Percentiles rank a stretch among this genome's conserved stretches.
Evolutionary conservation across 2,113 vertebrate genomes (phyloP).

Genomic region (Erythrocebus patas): DNA sequence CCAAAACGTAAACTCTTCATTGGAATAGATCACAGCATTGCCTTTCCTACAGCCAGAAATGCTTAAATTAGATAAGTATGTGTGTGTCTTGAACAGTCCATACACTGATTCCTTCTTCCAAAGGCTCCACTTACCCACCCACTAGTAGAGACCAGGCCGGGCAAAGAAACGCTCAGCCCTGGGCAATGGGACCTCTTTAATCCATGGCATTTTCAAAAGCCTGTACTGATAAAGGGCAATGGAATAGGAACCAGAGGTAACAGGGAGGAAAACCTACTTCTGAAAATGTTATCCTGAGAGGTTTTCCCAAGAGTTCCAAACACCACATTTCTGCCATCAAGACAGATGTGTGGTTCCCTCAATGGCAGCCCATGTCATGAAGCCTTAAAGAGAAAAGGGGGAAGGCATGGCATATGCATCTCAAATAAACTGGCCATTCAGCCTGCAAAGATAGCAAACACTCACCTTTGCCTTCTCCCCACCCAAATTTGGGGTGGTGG

Average conservation of each 20-base stretch:
- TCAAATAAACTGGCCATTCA: neutral
- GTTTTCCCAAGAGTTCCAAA: neutral
- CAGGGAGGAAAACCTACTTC: too few species aligned
- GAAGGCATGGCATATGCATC: neutral
- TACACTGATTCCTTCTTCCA: neutral
- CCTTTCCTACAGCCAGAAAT: neutral
- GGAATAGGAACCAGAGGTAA: neutral
- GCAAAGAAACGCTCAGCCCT: neutral
- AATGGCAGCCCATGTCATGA: neutral
- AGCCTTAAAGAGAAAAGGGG: neutral
- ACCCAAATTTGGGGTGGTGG: neutral
- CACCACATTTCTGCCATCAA: neutral
- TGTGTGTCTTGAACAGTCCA: neutral
- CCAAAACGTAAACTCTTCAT: neutral
- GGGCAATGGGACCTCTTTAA: too few species aligned
- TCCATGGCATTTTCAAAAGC: neutral
- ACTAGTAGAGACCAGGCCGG: neutral
- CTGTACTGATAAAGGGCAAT: neutral
- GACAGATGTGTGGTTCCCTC: neutral
- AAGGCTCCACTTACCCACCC: neutral
- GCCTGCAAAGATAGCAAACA: neutral
- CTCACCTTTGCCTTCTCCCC: neutral
- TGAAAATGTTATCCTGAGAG: neutral
- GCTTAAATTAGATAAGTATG: neutral
- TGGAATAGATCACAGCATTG: neutral